Conservation (phyloP, 2,888 invertebrate species). For the Andrena haemorrhoa region DNA sequence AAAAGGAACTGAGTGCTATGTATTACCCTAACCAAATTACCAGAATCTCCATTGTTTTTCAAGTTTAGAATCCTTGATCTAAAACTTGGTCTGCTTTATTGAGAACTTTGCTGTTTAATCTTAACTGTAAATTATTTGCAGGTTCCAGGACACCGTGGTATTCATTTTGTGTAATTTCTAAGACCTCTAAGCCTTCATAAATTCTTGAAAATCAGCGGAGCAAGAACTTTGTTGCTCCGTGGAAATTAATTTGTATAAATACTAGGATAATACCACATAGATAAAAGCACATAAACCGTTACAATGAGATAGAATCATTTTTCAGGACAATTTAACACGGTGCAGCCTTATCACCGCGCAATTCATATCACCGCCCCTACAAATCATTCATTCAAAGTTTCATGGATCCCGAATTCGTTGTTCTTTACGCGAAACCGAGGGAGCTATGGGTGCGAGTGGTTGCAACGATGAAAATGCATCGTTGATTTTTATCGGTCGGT, state of each 20-base stretch:
- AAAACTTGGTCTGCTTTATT: no score
- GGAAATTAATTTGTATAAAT: background rate
- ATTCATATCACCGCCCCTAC: slow-evolving; percentile 5
- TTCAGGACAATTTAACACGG: slow-evolving; percentile 20
- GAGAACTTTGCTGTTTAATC: no score
- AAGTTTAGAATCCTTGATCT: no score
- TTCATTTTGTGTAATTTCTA: background rate
- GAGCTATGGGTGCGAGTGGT: background rate
- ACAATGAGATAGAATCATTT: background rate
- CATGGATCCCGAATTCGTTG: background rate
- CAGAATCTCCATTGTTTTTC: background rate
- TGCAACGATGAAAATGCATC: slow-evolving; percentile 42
- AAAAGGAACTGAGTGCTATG: background rate
- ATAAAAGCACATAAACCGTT: background rate
- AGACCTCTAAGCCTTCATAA: background rate
- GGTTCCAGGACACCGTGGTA: no score
- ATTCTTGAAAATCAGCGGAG: background rate
- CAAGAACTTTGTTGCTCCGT: background rate
- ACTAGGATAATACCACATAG: background rate
- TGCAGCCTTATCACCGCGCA: background rate
- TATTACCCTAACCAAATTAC: background rate
- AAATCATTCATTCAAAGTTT: background rate
- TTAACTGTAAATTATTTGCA: no score
- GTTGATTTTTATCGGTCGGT: slow-evolving; percentile 39
- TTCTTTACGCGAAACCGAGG: slow-evolving; percentile 11